phyloP scores from a whole-genome alignment of 2,888 invertebrate species.

The Argyresthia goedartella region DNA sequence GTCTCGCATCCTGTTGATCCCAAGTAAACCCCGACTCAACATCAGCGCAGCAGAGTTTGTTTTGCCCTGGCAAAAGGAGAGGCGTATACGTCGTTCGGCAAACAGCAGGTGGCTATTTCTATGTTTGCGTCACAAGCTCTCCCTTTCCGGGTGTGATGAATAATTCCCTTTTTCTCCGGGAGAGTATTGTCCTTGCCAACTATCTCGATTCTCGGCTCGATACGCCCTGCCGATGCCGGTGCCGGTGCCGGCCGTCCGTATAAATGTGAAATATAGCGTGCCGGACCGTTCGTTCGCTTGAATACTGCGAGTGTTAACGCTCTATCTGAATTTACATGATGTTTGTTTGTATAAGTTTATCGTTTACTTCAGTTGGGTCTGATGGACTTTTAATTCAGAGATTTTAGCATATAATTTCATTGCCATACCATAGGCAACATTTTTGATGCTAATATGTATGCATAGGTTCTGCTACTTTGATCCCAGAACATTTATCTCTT shows the following conservation, averaged over 20 bases:
- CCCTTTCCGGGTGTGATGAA: slow-evolving; percentile 72
- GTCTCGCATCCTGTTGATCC: slow-evolving; percentile 15
- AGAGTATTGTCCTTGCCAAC: slow-evolving; percentile 66
- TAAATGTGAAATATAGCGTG: slow-evolving; percentile 66
- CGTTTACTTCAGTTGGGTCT: too few relatives aligned
- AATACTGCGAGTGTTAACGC: slow-evolving; percentile 57
- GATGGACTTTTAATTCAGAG: too few relatives aligned
- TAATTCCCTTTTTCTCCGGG: slow-evolving; percentile 67
- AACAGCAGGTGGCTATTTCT: slow-evolving; percentile 53
- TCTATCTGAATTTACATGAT: slow-evolving; percentile 49
- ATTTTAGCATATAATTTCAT: neutral
- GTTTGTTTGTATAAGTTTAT: slow-evolving; percentile 7
- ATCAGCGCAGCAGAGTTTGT: slow-evolving; percentile 13
- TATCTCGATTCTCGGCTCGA: slow-evolving; percentile 48
- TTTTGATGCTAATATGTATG: neutral
- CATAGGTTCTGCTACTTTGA: neutral
- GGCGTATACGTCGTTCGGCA: slow-evolving; percentile 28
- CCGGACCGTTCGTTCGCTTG: slow-evolving; percentile 56
- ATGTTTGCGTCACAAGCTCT: slow-evolving; percentile 67
- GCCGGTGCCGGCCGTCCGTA: slow-evolving; percentile 55
- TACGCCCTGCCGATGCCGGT: slow-evolving; percentile 36
- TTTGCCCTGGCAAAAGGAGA: slow-evolving; percentile 5
- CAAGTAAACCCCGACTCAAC: slow-evolving; percentile 22
- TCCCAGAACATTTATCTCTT: neutral
- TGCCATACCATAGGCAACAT: neutral